Conservation (phyloP, 2,888 invertebrate species). For the Leptura quadrifasciata region DNA sequence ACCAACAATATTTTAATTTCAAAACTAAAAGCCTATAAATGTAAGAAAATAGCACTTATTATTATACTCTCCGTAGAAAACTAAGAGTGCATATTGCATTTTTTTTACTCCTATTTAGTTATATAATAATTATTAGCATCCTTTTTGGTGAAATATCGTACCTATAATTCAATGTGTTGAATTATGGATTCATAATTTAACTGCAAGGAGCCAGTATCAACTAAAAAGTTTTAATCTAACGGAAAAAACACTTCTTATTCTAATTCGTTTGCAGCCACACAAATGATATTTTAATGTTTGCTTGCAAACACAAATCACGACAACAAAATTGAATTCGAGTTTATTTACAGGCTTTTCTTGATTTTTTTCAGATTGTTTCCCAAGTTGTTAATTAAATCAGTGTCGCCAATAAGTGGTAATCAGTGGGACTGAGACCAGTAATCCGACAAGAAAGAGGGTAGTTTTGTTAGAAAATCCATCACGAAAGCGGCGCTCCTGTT, state of each 20-base stretch:
- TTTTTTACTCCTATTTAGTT: too few species aligned
- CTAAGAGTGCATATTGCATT: too few species aligned
- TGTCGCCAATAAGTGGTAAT: constrained; percentile 43
- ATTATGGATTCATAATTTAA: too few species aligned
- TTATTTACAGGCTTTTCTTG: constrained; percentile 22
- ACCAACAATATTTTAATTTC: too few species aligned
- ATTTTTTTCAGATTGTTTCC: constrained; percentile 41
- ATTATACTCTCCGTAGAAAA: too few species aligned
- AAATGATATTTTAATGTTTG: constrained; percentile 26
- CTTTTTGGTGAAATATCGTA: too few species aligned
- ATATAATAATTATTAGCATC: too few species aligned
- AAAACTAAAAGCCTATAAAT: too few species aligned
- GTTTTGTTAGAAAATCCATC: constrained; percentile 27
- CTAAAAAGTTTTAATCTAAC: too few species aligned
- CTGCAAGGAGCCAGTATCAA: too few species aligned
- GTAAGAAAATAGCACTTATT: too few species aligned
- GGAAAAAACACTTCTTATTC: constrained; percentile 1
- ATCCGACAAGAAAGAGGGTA: constrained; percentile 15
- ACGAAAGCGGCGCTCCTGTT: constrained; percentile 15
- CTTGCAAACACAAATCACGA: constrained; percentile 19
- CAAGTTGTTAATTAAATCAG: constrained; percentile 44
- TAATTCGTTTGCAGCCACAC: constrained; percentile 1
- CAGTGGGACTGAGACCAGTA: constrained; percentile 32
- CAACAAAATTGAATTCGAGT: constrained; percentile 14
- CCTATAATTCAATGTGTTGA: too few species aligned